Conservation (phyloP, 1,140 invertebrate species). For the Aphaenogaster rudis region DNA sequence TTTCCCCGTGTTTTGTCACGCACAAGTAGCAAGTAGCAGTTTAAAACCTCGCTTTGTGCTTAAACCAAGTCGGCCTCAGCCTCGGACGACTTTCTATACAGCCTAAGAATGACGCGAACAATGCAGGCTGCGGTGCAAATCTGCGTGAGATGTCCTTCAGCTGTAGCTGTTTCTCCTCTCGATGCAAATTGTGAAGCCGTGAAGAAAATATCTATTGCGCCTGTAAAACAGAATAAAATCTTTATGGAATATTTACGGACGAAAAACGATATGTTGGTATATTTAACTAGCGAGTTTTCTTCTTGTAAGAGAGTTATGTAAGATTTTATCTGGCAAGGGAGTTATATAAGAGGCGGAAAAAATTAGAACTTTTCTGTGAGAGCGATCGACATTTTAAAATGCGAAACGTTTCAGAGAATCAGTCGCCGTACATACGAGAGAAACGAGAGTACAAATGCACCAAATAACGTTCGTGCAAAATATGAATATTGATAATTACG, state of each 20-base stretch:
- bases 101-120: constrained; percentile 15
- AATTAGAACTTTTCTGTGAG: neutral
- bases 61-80: neutral
- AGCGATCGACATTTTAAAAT: neutral
- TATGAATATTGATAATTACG: neutral
- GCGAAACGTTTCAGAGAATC: neutral
- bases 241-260: neutral
- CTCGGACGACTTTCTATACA: constrained; percentile 33
- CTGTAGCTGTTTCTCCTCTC: neutral
- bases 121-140: constrained; percentile 11
- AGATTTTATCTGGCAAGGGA: neutral
- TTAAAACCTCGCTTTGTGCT: constrained; percentile 30
- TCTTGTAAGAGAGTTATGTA: neutral
- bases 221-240: constrained; percentile 14
- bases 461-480: neutral
- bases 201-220: constrained; percentile 13
- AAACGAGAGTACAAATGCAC: neutral
- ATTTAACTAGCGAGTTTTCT: neutral
- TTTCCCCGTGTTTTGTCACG: constrained; percentile 9
- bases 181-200: neutral
- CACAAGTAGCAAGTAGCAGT: neutral
- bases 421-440: neutral
- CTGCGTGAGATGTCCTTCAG: constrained; percentile 33
- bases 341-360: neutral
- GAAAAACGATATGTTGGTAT: neutral